Evolutionary conservation across 2,888 invertebrate genomes (phyloP).

Genomic region (Laspeyria flexula): DNA sequence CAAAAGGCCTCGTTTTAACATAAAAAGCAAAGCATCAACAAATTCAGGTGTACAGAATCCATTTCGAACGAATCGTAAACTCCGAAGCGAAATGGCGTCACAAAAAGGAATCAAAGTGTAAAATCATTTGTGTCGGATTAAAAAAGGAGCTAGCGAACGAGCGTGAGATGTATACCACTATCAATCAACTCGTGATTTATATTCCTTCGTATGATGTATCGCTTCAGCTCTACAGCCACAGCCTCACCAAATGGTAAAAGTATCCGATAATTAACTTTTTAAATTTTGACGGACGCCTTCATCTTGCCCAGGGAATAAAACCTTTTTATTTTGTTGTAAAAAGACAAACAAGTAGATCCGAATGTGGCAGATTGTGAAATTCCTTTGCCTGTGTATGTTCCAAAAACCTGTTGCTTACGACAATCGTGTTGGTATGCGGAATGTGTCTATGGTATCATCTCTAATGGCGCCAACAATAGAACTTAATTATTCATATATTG

Average conservation of each 20-base stretch:
- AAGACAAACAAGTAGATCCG: constrained; percentile 35
- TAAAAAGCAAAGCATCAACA: constrained; percentile 38
- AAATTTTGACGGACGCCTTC: constrained; percentile 82
- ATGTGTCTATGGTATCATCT: constrained; percentile 49
- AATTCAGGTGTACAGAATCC: constrained; percentile 41
- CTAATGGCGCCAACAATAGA: constrained; percentile 60
- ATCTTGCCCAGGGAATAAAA: constrained; percentile 55
- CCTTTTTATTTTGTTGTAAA: constrained; percentile 36
- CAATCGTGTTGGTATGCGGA: constrained; percentile 44
- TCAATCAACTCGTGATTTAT: constrained; percentile 85
- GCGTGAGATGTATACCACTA: constrained; percentile 82
- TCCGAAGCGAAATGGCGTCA: constrained; percentile 72
- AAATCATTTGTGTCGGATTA: constrained; percentile 84
- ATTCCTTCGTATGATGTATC: constrained; percentile 82
- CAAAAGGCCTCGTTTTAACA: constrained; percentile 38
- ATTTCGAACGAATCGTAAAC: constrained; percentile 63
- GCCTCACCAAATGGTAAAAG: constrained; percentile 70
- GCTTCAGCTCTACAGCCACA: constrained; percentile 60
- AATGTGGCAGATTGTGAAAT: constrained; percentile 44
- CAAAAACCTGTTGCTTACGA: constrained; percentile 58
- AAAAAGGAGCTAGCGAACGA: constrained; percentile 81
- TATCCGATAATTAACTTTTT: constrained; percentile 85
- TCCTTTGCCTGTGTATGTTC: constrained; percentile 32
- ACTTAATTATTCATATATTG: constrained; percentile 57
- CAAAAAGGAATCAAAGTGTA: constrained; percentile 81